Base-by-base conservation (phyloP, 2,888 invertebrate genomes). In the Sialis fuliginosa region DNA sequence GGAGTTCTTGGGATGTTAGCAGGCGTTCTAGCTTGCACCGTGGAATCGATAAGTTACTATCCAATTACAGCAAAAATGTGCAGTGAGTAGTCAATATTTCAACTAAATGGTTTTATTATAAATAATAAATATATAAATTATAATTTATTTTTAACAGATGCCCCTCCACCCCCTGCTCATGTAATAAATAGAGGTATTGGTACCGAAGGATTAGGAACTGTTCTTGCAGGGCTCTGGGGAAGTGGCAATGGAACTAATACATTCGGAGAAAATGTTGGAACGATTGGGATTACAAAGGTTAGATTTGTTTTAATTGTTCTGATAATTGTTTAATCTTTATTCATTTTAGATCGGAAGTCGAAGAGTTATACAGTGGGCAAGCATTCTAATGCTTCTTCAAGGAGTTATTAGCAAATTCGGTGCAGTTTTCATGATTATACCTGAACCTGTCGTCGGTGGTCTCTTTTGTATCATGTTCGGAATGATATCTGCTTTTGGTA, bases 201-300 rank as follows among this genome's bases (percentile, higher is more conserved):
- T 34, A 79, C 84, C 0, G 90, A 91, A 63, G 90, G 89, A 0
- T 62, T 89, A 1, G 86, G 87, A n/a, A 86, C 87, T 0, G 68
- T 88, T 48, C 64, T 91, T 40, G 86, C 87, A 0, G 90, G 89
- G 0, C 70, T 88, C 5, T 85, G 86, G 79, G 91, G 90, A 6
- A 77, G 83, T 32, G 88, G 87, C 1, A 87, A 86, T 57, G 89
- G 88, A 0, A 87, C 88, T 42, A 90, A 89, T 54, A 89, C 89
- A 4, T 90, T 90, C 59, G 86, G 87, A 45, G 88, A 89, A 61
- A 90, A 90, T 61, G 87, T 91, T 39, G 90, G 89, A 1, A 87
- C 88, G 2, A 89, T 91, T 52, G 88, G 88, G 33, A 82, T 88
- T 1, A 88, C 87, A 2, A 82, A 83, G 70, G 85, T 83, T 56